Conservation (phyloP, 2,113 vertebrate species). For the Brachyhypopomus occidentalis region DNA sequence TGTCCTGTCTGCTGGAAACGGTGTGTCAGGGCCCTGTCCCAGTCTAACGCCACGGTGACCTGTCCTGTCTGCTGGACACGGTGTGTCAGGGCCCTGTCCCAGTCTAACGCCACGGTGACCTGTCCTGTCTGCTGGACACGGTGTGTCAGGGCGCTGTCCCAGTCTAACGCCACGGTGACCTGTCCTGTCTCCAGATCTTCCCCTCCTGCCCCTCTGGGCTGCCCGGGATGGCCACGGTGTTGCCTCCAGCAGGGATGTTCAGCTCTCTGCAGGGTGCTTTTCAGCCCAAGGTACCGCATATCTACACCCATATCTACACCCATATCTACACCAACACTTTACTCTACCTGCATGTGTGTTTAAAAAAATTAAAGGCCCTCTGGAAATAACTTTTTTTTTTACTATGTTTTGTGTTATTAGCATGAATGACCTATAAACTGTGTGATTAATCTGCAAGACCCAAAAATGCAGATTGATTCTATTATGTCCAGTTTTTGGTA, state of each 20-base stretch:
- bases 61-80: too few relatives aligned
- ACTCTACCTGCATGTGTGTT: not conserved
- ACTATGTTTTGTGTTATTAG: not conserved
- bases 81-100: not conserved
- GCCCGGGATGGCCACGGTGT: conserved; percentile 81
- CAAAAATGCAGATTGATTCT: not conserved
- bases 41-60: too few relatives aligned
- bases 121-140: too few relatives aligned
- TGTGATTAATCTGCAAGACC: not conserved
- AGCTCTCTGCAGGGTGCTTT: conserved; percentile 84
- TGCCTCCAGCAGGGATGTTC: conserved; percentile 82
- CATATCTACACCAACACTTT: conserved; percentile 18
- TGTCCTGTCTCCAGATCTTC: conserved; percentile 75
- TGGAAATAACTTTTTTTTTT: not conserved
- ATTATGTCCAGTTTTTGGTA: not conserved
- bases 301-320: conserved; percentile 6
- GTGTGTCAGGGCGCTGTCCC: not conserved
- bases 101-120: not conserved
- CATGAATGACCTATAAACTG: not conserved
- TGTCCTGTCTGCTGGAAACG: too few relatives aligned
- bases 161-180: conserved; percentile 20
- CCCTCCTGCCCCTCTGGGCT: conserved; percentile 79
- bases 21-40: too few relatives aligned
- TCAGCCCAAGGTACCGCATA: conserved; percentile 79
- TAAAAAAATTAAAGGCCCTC: conserved; percentile 4